Base-by-base conservation (phyloP, 2,888 invertebrate species). In the Pinctada fucata region DNA sequence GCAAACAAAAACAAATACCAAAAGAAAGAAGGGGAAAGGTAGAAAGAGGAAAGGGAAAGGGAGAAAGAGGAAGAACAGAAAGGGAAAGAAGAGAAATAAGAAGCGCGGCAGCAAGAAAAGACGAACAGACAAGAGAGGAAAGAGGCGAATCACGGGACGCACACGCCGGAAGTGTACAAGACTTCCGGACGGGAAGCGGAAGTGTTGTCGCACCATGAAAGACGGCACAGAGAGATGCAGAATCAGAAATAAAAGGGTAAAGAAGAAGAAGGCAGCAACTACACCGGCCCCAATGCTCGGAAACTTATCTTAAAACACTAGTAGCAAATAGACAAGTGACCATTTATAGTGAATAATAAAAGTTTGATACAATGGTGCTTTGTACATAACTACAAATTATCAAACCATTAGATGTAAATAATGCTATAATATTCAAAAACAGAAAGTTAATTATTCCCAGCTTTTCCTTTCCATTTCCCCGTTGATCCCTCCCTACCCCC, bases 101-200 rank as follows among this genome's bases (percentile, higher is more conserved):
- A 72, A 79, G 6, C 77, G 76, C 13, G 81, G 74, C 65, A 79
- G 77, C 65, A 73, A 74, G 47, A 75, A 79, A n/a, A 71, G 58
- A 58, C 58, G 58, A 58, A 6, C 13, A 13, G 58, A 83, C 79
- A 81, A 80, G 75, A 63, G 79, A 72, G 76, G 79, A 71, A 80
- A 75, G 80, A 77, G 64, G 65, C 77, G 66, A 66, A 73, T 75
- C 31, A 49, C 31, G n/a, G 71, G 51, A 52, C n/a, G 50, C n/a
- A 45, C 51, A 16, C 50, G 71, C 2, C 70, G 76, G 52, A 76
- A 51, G 51, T 76, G 76, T 65, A 76, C 8, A 58, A 13, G 16
- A 31, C 66, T 65, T 47, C 51, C 76, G n/a, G 71, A 70, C 45
- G 76, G 76, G n/a, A 48, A 63, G n/a, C 70, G 70, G 48, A 4